Conservation (phyloP, 2,113 vertebrate genomes). For the Nestor notabilis region DNA sequence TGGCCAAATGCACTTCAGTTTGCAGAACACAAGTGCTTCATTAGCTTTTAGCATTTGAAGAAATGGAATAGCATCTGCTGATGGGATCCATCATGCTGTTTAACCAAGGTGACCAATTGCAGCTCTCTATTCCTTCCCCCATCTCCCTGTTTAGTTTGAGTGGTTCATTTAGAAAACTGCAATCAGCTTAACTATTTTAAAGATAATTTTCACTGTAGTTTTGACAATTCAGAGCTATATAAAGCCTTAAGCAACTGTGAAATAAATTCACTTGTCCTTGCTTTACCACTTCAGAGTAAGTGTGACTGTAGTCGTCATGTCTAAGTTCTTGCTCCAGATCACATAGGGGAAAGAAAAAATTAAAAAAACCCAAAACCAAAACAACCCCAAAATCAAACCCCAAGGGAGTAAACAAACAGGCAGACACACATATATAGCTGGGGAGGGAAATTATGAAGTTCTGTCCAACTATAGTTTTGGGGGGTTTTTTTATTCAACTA, state of each 20-base stretch:
- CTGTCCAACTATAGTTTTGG: not conserved
- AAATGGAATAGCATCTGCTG: not conserved
- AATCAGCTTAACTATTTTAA: not conserved
- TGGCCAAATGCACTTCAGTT: not conserved
- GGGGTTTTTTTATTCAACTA: not conserved
- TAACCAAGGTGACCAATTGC: not conserved
- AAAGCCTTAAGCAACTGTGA: not conserved
- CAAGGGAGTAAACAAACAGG: not conserved
- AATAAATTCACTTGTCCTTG: not conserved
- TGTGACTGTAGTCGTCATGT: not conserved
- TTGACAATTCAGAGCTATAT: not conserved
- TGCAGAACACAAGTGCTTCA: not conserved
- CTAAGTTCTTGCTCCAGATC: not conserved
- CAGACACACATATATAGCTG: not conserved
- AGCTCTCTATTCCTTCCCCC: not conserved
- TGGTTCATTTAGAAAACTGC: slow-evolving; percentile 1
- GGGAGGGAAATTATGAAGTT: not conserved
- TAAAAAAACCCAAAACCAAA: not conserved
- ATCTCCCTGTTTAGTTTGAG: not conserved
- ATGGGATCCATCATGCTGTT: not conserved
- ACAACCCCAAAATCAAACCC: not conserved
- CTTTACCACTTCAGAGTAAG: not conserved
- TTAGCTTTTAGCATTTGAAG: not conserved
- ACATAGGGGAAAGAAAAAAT: accelerated
- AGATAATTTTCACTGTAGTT: not conserved